Base-by-base conservation (phyloP, 2,888 invertebrate species). In the Drosophila barbarae region DNA sequence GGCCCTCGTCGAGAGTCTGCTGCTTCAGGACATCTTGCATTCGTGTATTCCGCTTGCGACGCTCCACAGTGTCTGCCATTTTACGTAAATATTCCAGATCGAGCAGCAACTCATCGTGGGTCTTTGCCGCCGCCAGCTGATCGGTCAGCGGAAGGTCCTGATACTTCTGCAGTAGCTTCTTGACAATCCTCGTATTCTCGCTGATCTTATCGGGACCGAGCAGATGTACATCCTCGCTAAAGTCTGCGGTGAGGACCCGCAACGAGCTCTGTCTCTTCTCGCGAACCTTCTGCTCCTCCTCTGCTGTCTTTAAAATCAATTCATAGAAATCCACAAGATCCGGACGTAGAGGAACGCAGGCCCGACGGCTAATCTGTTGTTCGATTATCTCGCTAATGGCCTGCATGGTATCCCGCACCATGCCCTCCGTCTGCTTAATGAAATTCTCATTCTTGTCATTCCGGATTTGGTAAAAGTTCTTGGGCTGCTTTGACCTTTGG, bases 321-420 rank as follows among this genome's bases (percentile, higher is more conserved):
- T 87, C 77, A 55, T 89, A 89, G 61, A 89, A 90, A 0, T 81
- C 69, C 26, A 77, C 61, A 1, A 89, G 72, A 61, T 88, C 87
- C 0, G 85, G 74, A 0, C 86, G 72, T 5, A 89, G 51, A 0
- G 87, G 85, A 6, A 89, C 70, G 50, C 90, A 89, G 0, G 86
- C 68, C 1, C 84, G 73, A 0, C 80, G 60, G 1, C 78, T 77
- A 13, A 88, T 77, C 57, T 89, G 86, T 13, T 86, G 82, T 4
- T 89, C 88, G 23, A 89, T 87, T 2, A 90, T 86, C 0, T 73
- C 69, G 38, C 86, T 89, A 4, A 89, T 81, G 1, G 85, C 76
- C 3, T 75, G 72, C 82, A 89, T 87, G 0, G 86, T 77, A 18
- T 85, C 72, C 1, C 73, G 68, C 8, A 90, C 64, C 83, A 89